A percentile compares a stretch with the other conserved stretches of the same genome.
Conservation (phyloP, 2,797 vertebrate genomes). For the Crax fasciolata region DNA sequence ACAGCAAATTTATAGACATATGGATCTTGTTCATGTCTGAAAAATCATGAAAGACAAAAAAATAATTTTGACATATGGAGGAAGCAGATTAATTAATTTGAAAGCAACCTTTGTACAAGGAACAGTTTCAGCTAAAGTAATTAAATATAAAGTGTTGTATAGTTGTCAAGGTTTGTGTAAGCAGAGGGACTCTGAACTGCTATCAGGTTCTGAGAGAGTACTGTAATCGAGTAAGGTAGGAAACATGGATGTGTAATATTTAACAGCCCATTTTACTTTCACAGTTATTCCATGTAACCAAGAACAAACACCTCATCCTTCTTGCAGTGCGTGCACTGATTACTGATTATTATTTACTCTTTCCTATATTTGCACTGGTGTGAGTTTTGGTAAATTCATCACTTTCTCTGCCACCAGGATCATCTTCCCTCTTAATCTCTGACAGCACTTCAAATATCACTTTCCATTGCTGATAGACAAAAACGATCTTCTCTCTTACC, state of each 20-base stretch:
- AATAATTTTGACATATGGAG: constrained; percentile 69
- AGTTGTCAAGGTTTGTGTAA: constrained; percentile 64
- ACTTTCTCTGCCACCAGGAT: not conserved
- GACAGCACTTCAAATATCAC: not conserved
- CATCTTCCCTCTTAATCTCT: not conserved
- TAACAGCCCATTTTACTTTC: constrained; percentile 4
- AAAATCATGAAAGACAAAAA: constrained; percentile 63
- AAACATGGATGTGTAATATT: not conserved
- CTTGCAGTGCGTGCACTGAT: not conserved
- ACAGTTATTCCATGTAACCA: not conserved
- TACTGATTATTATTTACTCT: constrained; percentile 3
- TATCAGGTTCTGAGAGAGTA: not conserved
- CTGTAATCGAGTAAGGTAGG: constrained; percentile 38
- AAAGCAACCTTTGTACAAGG: constrained; percentile 63
- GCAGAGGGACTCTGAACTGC: not conserved
- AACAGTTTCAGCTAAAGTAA: constrained; percentile 60
- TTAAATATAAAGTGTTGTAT: constrained; percentile 59
- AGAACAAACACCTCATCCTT: constrained; percentile 15
- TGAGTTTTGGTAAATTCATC: not conserved
- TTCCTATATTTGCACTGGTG: not conserved
- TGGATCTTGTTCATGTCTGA: constrained; percentile 52
- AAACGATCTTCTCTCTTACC: not conserved
- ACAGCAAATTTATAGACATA: constrained; percentile 46
- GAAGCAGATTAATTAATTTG: constrained; percentile 75
- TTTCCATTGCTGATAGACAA: not conserved